Conservation (phyloP, 1,140 invertebrate species). For the Heliconius hermathena region DNA sequence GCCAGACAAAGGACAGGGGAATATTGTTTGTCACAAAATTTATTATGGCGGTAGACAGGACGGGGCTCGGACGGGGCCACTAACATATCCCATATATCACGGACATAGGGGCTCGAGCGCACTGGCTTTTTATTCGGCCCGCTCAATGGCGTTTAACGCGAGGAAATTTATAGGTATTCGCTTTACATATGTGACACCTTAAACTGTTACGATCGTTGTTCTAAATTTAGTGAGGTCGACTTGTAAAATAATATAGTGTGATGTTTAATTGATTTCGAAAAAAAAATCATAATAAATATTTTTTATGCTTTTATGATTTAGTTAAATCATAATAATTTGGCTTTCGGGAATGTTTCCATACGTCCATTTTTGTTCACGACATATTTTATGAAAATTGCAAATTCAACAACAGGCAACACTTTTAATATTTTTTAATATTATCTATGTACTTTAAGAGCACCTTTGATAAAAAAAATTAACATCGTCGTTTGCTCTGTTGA, state of each 20-base stretch:
- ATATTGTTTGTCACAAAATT: conserved; percentile 80
- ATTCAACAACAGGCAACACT: too few species aligned
- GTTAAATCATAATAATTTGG: too few species aligned
- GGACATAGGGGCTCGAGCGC: conserved; percentile 36
- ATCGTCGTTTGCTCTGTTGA: neutral
- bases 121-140: conserved; percentile 29
- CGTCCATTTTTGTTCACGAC: too few species aligned
- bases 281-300: neutral
- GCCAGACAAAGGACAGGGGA: conserved; percentile 70
- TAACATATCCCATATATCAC: conserved; percentile 55
- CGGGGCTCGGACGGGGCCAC: conserved; percentile 45
- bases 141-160: conserved; percentile 10
- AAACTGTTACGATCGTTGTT: neutral
- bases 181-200: conserved; percentile 7
- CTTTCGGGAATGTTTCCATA: too few species aligned
- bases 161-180: conserved; percentile 25
- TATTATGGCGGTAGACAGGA: conserved; percentile 65
- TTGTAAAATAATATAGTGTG: neutral
- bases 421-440: neutral
- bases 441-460: neutral
- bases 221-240: neutral
- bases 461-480: neutral
- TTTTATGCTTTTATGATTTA: too few species aligned
- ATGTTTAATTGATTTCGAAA: neutral
- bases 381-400: too few species aligned